Percentiles rank a stretch among this genome's conserved stretches.
Conservation (phyloP, 2,113 vertebrate species). For the Cyanistes caeruleus region DNA sequence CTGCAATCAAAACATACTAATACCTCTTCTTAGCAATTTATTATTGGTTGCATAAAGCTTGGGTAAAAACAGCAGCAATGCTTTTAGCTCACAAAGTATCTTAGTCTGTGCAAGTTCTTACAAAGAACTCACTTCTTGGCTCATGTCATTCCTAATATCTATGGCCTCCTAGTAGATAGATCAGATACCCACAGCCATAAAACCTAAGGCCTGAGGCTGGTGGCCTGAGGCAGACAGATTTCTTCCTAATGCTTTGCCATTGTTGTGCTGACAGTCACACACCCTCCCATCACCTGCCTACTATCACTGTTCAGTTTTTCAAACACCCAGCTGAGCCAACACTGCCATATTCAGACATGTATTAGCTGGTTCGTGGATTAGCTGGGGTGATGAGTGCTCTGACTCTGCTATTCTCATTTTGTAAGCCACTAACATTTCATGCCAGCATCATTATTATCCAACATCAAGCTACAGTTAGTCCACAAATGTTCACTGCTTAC, state of each 20-base stretch:
- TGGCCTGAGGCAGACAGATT: neutral
- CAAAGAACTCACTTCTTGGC: neutral
- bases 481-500: neutral
- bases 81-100: neutral
- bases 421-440: neutral
- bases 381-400: neutral
- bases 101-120: neutral
- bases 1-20: neutral
- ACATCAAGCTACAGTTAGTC: neutral
- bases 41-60: neutral
- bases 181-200: conserved; percentile 14
- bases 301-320: neutral
- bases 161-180: neutral
- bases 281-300: neutral
- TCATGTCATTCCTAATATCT: neutral
- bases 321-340: neutral
- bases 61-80: neutral
- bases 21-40: neutral
- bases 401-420: neutral
- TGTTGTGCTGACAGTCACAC: neutral
- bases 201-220: conserved; percentile 2
- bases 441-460: neutral
- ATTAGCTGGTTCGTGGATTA: neutral
- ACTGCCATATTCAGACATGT: neutral
- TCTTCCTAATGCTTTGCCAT: neutral